A percentile compares a stretch with the other conserved stretches of the same genome.
Evolutionary conservation across 2,888 invertebrate species (phyloP).

Genomic region (Rotaria magnacalcarata): DNA sequence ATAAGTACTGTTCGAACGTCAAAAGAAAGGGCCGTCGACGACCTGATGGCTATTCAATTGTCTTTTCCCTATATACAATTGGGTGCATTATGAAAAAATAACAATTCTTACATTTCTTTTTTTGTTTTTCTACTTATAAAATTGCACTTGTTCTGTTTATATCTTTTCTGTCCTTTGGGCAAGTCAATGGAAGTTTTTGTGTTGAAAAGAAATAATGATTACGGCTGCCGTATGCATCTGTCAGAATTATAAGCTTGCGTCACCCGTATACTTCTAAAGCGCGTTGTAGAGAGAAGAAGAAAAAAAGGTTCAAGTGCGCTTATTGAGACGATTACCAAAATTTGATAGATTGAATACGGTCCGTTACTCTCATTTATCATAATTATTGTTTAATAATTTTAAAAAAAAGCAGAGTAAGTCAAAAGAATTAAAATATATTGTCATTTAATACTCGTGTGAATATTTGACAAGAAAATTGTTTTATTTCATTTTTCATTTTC

Average conservation of each 20-base stretch:
- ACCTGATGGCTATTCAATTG: not conserved
- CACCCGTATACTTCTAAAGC: not conserved
- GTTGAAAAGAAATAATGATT: conserved; percentile 19
- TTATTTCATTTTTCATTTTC: not conserved
- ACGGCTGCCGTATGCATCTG: conserved; percentile 1
- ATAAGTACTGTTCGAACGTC: not conserved
- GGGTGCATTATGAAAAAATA: not conserved
- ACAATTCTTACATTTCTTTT: not conserved
- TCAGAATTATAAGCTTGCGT: conserved; percentile 8
- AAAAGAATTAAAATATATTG: not conserved
- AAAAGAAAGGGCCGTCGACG: not conserved
- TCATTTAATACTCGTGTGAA: not conserved
- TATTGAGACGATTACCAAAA: not conserved
- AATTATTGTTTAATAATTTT: not conserved
- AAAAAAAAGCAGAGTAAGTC: not conserved
- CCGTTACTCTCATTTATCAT: not conserved
- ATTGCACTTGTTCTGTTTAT: conserved; percentile 14
- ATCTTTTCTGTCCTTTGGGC: not conserved
- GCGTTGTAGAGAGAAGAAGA: not conserved
- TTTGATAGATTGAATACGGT: not conserved
- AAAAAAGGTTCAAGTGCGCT: not conserved
- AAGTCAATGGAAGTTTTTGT: not conserved
- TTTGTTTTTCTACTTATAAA: not conserved
- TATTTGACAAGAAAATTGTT: conserved; percentile 6
- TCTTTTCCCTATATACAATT: not conserved